phyloP scores from a whole-genome alignment of 2,888 invertebrate species.

The Agrypnus murinus region DNA sequence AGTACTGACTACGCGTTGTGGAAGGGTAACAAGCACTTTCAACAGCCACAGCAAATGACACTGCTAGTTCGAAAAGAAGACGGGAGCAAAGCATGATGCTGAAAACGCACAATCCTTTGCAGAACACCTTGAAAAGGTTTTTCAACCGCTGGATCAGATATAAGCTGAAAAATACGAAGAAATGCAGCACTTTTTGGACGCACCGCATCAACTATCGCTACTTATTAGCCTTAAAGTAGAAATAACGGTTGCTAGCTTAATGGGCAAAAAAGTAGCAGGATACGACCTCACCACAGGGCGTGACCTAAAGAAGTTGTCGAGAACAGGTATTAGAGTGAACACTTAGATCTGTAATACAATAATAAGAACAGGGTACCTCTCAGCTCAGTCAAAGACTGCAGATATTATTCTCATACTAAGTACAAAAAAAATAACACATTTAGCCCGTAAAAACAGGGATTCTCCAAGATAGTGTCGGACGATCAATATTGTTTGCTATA shows the following conservation, averaged over 20 bases:
- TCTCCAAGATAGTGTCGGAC: too few species aligned
- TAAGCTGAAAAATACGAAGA: slow-evolving; percentile 9
- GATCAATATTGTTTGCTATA: too few species aligned
- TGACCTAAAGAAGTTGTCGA: slow-evolving; percentile 14
- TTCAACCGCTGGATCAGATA: slow-evolving; percentile 8
- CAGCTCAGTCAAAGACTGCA: background rate
- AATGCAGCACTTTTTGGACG: background rate
- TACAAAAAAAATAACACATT: too few species aligned
- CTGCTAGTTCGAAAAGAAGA: slow-evolving; percentile 16
- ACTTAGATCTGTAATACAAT: slow-evolving; percentile 16
- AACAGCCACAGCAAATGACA: slow-evolving; percentile 19
- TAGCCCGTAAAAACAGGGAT: too few species aligned
- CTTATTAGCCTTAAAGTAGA: slow-evolving; percentile 1
- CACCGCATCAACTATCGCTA: slow-evolving; percentile 9
- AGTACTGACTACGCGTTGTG: slow-evolving; percentile 26
- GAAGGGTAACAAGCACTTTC: too few species aligned
- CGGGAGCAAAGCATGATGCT: background rate
- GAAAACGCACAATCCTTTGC: slow-evolving; percentile 25
- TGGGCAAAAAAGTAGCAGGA: slow-evolving; percentile 14
- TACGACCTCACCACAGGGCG: slow-evolving; percentile 18
- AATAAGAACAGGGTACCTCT: slow-evolving; percentile 4
- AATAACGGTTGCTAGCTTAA: background rate
- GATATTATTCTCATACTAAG: slow-evolving; percentile 1
- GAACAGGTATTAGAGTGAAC: slow-evolving; percentile 4
- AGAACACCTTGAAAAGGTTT: slow-evolving; percentile 25